Evolutionary conservation across 2,113 vertebrate genomes (phyloP), one percentile per base, ranked within the genome.

Genomic region (Danio rerio): DNA sequence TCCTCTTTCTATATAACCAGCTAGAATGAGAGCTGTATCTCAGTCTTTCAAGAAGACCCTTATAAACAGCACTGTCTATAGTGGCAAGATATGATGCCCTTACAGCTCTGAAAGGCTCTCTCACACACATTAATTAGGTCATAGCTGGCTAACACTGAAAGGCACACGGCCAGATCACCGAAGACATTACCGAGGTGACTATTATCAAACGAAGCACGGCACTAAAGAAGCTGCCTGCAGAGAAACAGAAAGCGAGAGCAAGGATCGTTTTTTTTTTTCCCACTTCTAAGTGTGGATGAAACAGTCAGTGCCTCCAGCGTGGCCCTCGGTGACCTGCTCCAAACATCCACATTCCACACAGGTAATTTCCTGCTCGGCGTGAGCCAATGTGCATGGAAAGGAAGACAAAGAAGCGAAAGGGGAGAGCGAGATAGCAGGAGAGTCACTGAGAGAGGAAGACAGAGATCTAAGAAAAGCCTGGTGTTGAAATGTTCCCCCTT

Each of bases 401-500:
- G 20, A 47, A 71, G 68, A 71, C 42, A 61, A 69, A 59, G 79
- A 65, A 73, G 62, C 45, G 42, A 63, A 81, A 73, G 47, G 47
- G 11, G 6, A 18, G 69, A 74, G 49, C 4, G 15, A 81, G 47
- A 52, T 5, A 68, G 45, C 63, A 15, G 6, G 6, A 50, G 55
- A 72, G 56, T 63, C 58, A 72, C 55, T 12, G 47, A 40, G 31
- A 73, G 58, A 45, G 70, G 40, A 53, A 73, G 45, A 63, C 68
- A 16, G 70, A 55, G 68, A 78, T 78, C 49, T 78, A 78, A 78
- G 47, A 78, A 66, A 78, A 66, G 61, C 76, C 61, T 53, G 49
- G 45, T 78, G 61, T 78, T 66, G 76, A 78, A 78, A 65, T 52
- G 61, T 78, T 78, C 61, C 76, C 76, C 76, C 49, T 78, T 78